Conservation (phyloP, 2,797 vertebrate genomes). For the Notolepis coatsorum region DNA sequence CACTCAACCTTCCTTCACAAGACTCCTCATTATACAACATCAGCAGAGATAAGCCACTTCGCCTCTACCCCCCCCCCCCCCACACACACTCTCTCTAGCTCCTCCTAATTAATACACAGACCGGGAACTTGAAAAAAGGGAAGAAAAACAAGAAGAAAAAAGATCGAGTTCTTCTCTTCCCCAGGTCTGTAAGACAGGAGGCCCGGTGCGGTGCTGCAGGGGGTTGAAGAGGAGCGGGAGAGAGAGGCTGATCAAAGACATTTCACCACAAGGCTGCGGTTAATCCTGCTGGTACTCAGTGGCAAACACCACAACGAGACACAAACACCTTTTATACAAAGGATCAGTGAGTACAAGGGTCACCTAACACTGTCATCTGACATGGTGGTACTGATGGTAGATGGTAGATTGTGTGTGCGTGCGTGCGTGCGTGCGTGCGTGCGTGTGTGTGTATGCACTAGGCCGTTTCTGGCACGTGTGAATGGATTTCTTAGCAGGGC, state of each 20-base stretch:
- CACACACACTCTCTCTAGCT: too few relatives aligned
- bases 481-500: slow-evolving; percentile 23
- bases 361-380: slow-evolving; percentile 39
- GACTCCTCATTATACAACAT: slow-evolving; percentile 44
- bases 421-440: slow-evolving; percentile 23
- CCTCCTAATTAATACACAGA: slow-evolving; percentile 40
- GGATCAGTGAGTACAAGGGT: slow-evolving; percentile 56
- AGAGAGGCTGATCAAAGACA: slow-evolving; percentile 75
- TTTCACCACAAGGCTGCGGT: slow-evolving; percentile 53
- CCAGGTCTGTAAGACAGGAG: slow-evolving; percentile 30
- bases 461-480: slow-evolving; percentile 12
- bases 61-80: slow-evolving; percentile 22
- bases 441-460: slow-evolving; percentile 25
- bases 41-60: slow-evolving; percentile 37
- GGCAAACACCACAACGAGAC: slow-evolving; percentile 57
- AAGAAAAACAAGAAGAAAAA: background rate
- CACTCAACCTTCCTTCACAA: slow-evolving; percentile 1
- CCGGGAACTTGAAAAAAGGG: slow-evolving; percentile 36
- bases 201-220: slow-evolving; percentile 48
- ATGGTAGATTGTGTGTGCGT: background rate
- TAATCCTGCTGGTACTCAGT: slow-evolving; percentile 74
- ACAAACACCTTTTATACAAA: slow-evolving; percentile 66
- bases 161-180: too few relatives aligned
- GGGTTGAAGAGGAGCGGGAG: slow-evolving; percentile 48
- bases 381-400: slow-evolving; percentile 40